phyloP scores from a whole-genome alignment of 2,113 vertebrate genomes.

The Emydura subglobosa region DNA sequence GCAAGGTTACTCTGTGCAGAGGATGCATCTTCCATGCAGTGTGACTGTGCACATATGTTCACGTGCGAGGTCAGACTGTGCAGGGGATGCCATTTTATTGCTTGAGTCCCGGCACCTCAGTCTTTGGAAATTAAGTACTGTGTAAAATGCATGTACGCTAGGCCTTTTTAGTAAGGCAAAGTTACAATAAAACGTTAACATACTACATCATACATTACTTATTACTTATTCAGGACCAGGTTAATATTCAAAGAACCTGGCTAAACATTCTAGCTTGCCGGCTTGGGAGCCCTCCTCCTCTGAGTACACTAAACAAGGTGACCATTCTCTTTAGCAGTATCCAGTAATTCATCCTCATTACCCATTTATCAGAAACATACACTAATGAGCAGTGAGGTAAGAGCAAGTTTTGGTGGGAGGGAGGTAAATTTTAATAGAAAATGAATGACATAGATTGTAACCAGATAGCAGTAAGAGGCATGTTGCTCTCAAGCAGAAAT shows the following conservation, averaged over 20 bases:
- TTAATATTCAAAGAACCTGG: background rate
- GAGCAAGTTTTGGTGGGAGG: conserved; percentile 54
- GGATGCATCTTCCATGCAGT: background rate
- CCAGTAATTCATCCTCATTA: background rate
- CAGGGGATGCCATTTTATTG: background rate
- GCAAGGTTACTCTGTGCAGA: background rate
- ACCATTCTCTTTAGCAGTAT: background rate
- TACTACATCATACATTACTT: background rate
- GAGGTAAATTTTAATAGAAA: conserved; percentile 66
- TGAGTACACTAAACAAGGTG: background rate
- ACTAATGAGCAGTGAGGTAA: background rate
- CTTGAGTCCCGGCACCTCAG: background rate
- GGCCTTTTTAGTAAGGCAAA: background rate
- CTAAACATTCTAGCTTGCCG: background rate
- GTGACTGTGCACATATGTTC: background rate
- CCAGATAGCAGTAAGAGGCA: conserved; percentile 37
- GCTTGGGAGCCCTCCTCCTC: background rate
- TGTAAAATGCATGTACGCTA: background rate
- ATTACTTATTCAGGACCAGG: background rate
- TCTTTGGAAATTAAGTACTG: background rate
- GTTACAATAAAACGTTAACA: background rate
- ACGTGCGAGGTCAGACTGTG: background rate
- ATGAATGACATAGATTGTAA: conserved; percentile 44
- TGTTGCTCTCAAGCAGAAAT: conserved; percentile 39
- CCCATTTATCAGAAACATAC: conserved; percentile 22